Conservation (phyloP, 1,140 invertebrate genomes). For the Druon quercuslanigerum region DNA sequence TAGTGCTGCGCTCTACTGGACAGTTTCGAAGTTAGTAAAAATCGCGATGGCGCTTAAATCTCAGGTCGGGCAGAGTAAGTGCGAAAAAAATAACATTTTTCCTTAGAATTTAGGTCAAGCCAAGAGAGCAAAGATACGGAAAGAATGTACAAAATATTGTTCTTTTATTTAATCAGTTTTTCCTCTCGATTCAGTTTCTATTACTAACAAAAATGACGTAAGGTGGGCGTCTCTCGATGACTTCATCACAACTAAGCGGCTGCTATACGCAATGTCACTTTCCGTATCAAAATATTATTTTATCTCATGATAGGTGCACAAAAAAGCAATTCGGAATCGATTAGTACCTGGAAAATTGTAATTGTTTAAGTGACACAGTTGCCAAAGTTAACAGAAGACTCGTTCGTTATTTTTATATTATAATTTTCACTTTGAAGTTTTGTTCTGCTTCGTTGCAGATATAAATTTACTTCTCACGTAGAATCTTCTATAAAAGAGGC, state of each 20-base stretch:
- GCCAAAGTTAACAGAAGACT: not conserved
- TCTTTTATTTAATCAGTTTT: conserved; percentile 43
- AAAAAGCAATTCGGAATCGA: not conserved
- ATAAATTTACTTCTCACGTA: too few species aligned
- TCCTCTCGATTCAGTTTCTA: conserved; percentile 63
- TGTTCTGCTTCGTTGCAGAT: not conserved
- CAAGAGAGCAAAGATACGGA: conserved; percentile 44
- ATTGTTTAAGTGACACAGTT: not conserved
- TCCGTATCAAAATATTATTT: not conserved
- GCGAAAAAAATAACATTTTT: conserved; percentile 62
- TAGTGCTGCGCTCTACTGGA: conserved; percentile 47
- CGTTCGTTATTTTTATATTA: not conserved
- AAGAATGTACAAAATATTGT: conserved; percentile 24
- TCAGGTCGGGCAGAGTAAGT: conserved; percentile 79
- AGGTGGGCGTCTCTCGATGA: conserved; percentile 60
- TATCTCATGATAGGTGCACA: not conserved
- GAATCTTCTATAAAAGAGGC: too few species aligned
- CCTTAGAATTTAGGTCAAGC: conserved; percentile 31
- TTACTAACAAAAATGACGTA: conserved; percentile 50
- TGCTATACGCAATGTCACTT: conserved; percentile 7
- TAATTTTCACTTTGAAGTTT: not conserved
- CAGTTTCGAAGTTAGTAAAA: conserved; percentile 46
- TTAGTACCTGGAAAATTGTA: not conserved
- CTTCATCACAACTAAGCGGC: conserved; percentile 47
- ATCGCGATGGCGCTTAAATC: conserved; percentile 78